phyloP scores from a whole-genome alignment of 2,888 invertebrate species.

The Lymantria monacha region DNA sequence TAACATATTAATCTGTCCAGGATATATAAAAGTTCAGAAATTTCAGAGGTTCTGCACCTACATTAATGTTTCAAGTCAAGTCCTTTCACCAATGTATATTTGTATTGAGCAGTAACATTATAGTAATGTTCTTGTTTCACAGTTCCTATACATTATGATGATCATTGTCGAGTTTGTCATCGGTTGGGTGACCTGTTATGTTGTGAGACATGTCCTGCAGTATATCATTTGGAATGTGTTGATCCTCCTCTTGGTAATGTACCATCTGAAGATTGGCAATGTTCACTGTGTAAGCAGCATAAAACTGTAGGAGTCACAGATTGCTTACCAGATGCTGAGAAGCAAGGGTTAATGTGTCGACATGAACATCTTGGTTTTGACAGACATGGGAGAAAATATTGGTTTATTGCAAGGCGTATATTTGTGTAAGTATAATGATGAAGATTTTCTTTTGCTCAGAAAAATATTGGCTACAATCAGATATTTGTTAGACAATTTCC shows the following conservation, averaged over 20 bases:
- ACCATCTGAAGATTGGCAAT: constrained; percentile 98
- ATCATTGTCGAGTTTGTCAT: constrained; percentile 95
- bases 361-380: constrained; percentile 98
- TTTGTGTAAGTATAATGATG: constrained; percentile 89
- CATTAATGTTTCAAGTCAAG: too few species aligned
- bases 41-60: too few species aligned
- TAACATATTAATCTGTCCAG: too few species aligned
- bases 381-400: constrained; percentile 97
- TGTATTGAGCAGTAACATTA: neutral
- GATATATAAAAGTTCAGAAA: too few species aligned
- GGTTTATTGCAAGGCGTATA: constrained; percentile 96
- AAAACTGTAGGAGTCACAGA: constrained; percentile 96
- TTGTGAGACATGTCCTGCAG: constrained; percentile 99
- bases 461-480: neutral
- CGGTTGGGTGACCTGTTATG: constrained; percentile 96
- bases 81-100: too few species aligned
- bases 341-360: constrained; percentile 93
- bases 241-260: constrained; percentile 97
- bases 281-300: constrained; percentile 95
- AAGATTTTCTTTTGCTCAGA: neutral
- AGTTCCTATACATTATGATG: constrained; percentile 94
- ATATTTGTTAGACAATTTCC: too few species aligned
- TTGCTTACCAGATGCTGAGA: constrained; percentile 94
- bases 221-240: constrained; percentile 98
- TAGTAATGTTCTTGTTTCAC: constrained; percentile 19